Evolutionary conservation across 2,888 invertebrate genomes (phyloP).

Genomic region (Limenitis camilla): DNA sequence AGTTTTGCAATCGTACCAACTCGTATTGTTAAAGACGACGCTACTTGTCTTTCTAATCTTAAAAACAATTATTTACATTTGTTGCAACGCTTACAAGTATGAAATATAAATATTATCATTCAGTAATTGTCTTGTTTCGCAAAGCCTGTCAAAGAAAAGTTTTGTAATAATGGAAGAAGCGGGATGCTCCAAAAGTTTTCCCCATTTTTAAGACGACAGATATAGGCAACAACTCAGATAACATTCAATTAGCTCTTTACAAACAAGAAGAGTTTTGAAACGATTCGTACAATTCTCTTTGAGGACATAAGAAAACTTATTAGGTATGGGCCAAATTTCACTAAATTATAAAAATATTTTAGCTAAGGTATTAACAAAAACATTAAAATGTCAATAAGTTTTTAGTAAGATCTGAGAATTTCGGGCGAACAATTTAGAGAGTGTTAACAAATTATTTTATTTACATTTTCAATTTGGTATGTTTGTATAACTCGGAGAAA

Average conservation of each 20-base stretch:
- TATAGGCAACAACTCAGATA: slow-evolving; percentile 44
- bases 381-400: too few species aligned
- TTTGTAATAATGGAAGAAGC: slow-evolving; percentile 53
- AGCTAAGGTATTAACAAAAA: too few species aligned
- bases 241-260: slow-evolving; percentile 53
- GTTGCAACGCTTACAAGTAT: slow-evolving; percentile 4
- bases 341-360: too few species aligned
- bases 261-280: slow-evolving; percentile 29
- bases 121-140: slow-evolving; percentile 32
- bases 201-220: slow-evolving; percentile 34
- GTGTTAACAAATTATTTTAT: too few species aligned
- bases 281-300: slow-evolving; percentile 19
- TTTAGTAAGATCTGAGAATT: too few species aligned
- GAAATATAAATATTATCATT: slow-evolving; percentile 12
- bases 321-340: too few species aligned
- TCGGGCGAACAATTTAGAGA: too few species aligned
- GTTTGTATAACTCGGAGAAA: too few species aligned
- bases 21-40: not conserved
- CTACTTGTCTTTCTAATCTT: not conserved
- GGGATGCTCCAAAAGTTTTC: slow-evolving; percentile 39
- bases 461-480: too few species aligned
- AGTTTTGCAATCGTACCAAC: not conserved
- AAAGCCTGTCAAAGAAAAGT: slow-evolving; percentile 40
- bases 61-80: slow-evolving; percentile 5
- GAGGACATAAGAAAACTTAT: not conserved